These are phyloP conservation scores for Belgica antarctica DNA, from an alignment of 2,888 invertebrate genomes.

Conservation along the genomic window DNA sequence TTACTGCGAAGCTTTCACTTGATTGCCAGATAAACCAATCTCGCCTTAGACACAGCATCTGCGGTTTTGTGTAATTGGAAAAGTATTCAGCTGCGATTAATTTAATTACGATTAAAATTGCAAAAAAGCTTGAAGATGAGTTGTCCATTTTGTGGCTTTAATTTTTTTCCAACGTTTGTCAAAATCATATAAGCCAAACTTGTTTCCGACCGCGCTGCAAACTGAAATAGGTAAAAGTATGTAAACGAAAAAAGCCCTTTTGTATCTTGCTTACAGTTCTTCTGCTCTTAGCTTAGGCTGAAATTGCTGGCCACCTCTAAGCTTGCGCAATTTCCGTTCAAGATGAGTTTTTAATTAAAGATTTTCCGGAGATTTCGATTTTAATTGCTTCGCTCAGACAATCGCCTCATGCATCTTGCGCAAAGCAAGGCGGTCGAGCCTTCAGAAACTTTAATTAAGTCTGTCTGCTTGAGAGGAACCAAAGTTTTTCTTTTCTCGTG, in stretches of 20 bases:
- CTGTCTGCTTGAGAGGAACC: constrained; percentile 22
- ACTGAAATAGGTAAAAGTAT: too few species aligned
- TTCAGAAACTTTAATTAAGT: not conserved
- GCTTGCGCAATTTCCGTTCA: constrained; percentile 16
- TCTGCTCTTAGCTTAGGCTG: not conserved
- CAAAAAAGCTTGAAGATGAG: not conserved
- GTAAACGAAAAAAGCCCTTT: too few species aligned
- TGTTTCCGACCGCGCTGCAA: too few species aligned
- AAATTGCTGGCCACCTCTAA: not conserved
- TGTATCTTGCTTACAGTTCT: too few species aligned
- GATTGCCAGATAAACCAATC: not conserved
- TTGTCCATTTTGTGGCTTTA: too few species aligned
- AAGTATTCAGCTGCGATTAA: constrained; percentile 40
- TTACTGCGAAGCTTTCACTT: constrained; percentile 13
- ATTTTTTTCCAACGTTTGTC: too few species aligned
- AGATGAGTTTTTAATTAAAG: constrained; percentile 15
- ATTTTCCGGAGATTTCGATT: constrained; percentile 6
- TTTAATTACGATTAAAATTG: constrained; percentile 38
- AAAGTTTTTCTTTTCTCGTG: not conserved
- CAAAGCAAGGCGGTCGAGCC: not conserved
- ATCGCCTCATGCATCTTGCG: constrained; percentile 1
- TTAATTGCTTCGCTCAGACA: constrained; percentile 22
- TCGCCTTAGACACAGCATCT: not conserved
- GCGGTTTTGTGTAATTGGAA: constrained; percentile 23
- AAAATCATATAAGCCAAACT: too few species aligned